Conservation (phyloP, 2,113 vertebrate species). For the Sus scrofa region T2T-Sscrofa CM000830.6:32200501-32201000, state of each 20-base stretch:
- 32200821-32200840: constrained; percentile 43
- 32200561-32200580: constrained; percentile 30
- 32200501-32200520: neutral
- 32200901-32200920: constrained; percentile 56
- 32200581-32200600: constrained; percentile 14
- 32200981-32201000: constrained; percentile 58
- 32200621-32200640: neutral
- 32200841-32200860: constrained; percentile 16
- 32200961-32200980: constrained; percentile 72
- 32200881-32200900: constrained; percentile 59
- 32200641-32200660: constrained; percentile 7
- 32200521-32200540: neutral
- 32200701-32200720: constrained; percentile 32
- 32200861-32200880: constrained; percentile 56
- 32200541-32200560: neutral
- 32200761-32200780: constrained; percentile 24
- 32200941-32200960: constrained; percentile 52
- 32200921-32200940: constrained; percentile 66
- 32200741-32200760: constrained; percentile 26
- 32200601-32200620: neutral
- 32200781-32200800: neutral
- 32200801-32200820: neutral
- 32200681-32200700: neutral
- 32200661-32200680: neutral
- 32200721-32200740: constrained; percentile 19